phyloP scores from a whole-genome alignment of 37 sponge, comb jelly and placozoan genomes.

The Agelas oroides region DNA sequence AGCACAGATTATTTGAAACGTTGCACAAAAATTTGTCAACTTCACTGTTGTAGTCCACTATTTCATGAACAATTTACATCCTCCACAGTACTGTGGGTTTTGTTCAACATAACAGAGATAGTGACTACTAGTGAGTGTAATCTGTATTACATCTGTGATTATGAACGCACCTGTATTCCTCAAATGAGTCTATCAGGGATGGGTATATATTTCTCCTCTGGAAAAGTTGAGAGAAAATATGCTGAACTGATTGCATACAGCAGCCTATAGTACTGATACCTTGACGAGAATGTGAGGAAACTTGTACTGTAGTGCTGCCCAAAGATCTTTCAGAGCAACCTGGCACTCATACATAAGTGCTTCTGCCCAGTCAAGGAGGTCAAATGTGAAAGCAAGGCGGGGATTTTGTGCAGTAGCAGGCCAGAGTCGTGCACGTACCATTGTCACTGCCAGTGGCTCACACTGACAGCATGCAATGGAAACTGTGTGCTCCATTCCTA shows the following conservation, averaged over 20 bases:
- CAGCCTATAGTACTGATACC: not conserved
- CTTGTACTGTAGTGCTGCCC: not conserved
- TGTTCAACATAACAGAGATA: too few species aligned
- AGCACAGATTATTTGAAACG: too few species aligned
- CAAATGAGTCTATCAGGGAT: slow-evolving; percentile 25
- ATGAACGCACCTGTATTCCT: slow-evolving; percentile 39
- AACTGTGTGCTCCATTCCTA: too few species aligned
- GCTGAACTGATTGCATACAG: not conserved
- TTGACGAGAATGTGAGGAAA: slow-evolving; percentile 1
- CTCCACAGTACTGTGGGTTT: too few species aligned
- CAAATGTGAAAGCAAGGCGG: slow-evolving; percentile 16
- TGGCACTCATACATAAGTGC: slow-evolving; percentile 27
- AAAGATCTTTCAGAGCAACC: slow-evolving; percentile 29
- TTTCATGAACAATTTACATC: too few species aligned
- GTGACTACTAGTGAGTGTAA: too few species aligned
- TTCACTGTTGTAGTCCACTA: too few species aligned
- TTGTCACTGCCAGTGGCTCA: not conserved
- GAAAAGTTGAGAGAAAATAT: not conserved
- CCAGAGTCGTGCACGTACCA: slow-evolving; percentile 17
- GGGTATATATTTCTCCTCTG: slow-evolving; percentile 1
- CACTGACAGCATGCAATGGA: too few species aligned
- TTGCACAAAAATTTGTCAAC: too few species aligned
- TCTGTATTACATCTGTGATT: too few species aligned
- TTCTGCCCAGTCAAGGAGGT: slow-evolving; percentile 27
- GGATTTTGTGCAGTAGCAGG: slow-evolving; percentile 26